These are phyloP conservation scores for Pseudochaenichthys georgianus DNA, from an alignment of 2,797 vertebrate genomes.

Conservation along the genomic window DNA sequence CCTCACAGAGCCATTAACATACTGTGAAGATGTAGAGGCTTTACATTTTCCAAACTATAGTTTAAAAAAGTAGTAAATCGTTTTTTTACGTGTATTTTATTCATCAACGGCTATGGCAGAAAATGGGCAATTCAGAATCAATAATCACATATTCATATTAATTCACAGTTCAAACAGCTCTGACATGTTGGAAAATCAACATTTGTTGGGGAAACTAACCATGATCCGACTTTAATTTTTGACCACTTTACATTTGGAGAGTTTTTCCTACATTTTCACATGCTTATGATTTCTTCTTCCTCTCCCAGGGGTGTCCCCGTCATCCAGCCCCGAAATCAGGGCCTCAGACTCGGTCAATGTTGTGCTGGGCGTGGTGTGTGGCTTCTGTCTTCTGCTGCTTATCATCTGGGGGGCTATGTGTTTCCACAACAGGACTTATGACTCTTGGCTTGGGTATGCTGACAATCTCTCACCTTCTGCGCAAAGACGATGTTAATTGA, in stretches of 20 bases:
- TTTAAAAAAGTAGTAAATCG: not conserved
- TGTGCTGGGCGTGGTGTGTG: constrained; percentile 86
- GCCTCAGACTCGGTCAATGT: constrained; percentile 80
- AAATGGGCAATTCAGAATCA: not conserved
- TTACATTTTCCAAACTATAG: not conserved
- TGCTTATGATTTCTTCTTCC: constrained; percentile 10
- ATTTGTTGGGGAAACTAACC: not conserved
- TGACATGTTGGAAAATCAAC: not conserved
- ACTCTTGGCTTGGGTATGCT: constrained; percentile 88
- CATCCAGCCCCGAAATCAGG: constrained; percentile 83
- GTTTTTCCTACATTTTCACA: not conserved
- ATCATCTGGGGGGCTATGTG: constrained; percentile 85
- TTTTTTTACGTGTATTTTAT: not conserved
- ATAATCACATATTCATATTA: not conserved
- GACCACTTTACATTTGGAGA: no score
- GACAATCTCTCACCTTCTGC: constrained; percentile 4
- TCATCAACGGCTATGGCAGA: not conserved
- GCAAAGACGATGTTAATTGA: constrained; percentile 16
- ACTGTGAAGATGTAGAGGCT: not conserved
- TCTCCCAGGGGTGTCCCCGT: constrained; percentile 80
- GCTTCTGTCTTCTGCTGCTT: constrained; percentile 83
- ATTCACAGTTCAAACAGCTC: not conserved
- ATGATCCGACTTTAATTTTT: no score
- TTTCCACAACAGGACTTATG: constrained; percentile 82
- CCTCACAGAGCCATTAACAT: no score